Percentiles rank a stretch among this genome's conserved stretches.
phyloP scores from a whole-genome alignment of 2,797 vertebrate species.

The Antrozous pallidus region DNA sequence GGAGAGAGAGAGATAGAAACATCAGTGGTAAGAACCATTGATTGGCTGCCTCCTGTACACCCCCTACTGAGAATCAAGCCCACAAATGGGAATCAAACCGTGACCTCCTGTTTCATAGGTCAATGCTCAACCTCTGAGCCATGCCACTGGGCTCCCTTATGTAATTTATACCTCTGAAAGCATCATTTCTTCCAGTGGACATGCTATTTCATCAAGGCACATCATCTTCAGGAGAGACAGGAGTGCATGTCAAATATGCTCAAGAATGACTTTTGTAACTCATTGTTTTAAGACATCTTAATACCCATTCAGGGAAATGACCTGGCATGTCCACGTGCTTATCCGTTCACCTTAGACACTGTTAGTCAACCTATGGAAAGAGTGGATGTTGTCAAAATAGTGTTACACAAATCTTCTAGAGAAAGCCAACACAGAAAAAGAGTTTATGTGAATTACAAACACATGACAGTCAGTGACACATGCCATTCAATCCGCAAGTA shows the following conservation, averaged over 20 bases:
- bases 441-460: background rate
- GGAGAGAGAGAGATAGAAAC: no score
- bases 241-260: constrained; percentile 22
- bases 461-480: background rate
- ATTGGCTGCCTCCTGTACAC: no score
- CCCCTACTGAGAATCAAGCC: no score
- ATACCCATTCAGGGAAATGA: constrained; percentile 29
- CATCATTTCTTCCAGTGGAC: background rate
- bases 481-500: background rate
- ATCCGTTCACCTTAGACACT: background rate
- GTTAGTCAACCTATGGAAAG: background rate
- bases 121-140: no score
- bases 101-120: no score
- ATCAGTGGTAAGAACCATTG: no score
- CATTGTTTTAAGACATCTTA: constrained; percentile 39
- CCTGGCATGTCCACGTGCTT: background rate
- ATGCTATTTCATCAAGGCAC: background rate
- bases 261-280: constrained; percentile 13
- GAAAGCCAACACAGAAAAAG: background rate
- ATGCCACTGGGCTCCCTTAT: background rate
- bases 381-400: constrained; percentile 34
- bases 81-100: no score
- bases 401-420: background rate
- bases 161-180: background rate
- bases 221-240: background rate